Base-by-base conservation (phyloP, 2,888 invertebrate species). In the Oxycera nigricornis region DNA sequence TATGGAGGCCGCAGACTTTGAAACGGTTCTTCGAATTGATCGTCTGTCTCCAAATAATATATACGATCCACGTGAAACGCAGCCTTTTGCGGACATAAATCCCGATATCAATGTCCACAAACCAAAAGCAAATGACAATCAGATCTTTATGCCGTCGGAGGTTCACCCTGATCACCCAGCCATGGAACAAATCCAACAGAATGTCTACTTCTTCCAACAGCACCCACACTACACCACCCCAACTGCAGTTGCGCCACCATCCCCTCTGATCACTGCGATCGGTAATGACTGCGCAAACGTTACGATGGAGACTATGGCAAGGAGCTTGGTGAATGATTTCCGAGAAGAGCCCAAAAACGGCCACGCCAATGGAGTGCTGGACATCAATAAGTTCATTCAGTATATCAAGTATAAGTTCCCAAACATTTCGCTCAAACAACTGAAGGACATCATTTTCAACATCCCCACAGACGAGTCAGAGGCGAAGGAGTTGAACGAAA, bases 391-490 rank as follows among this genome's bases (percentile, higher is more conserved):
- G 22, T 74, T 74, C 17, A 52, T 74, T 26, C 31, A 46, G 17
- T 61, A 24, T 24, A 41, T 75, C 1, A 55, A 31, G 20, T 31
- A 73, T 14, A 73, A 68, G 14, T 73, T 75, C 30, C 75, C 75
- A 1, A 59, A 67, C 14, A 68, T 73, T 9, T 31, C 59, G 0
- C 22, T 75, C n/a, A 73, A 75, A 20, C 31, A 68, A 50, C 50
- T 75, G n/a, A 75, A 75, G 55, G 31, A 73, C 9, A 73, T 75
- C 17, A 59, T 75, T 22, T n/a, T 68, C 14, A 73, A 52, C 14
- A 28, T 75, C 0, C 73, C 75, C 4, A 24, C 17, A 4, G 73
- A 75, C 20, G 41, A 50, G 11, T 17, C 31, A 1, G 35, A 67
- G 1, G 1, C 3, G 3, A 52, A 59, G 14, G 68, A 52, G 22